Conservation (phyloP, 1,140 invertebrate species). For the Mycetomoellerius zeteki region DNA sequence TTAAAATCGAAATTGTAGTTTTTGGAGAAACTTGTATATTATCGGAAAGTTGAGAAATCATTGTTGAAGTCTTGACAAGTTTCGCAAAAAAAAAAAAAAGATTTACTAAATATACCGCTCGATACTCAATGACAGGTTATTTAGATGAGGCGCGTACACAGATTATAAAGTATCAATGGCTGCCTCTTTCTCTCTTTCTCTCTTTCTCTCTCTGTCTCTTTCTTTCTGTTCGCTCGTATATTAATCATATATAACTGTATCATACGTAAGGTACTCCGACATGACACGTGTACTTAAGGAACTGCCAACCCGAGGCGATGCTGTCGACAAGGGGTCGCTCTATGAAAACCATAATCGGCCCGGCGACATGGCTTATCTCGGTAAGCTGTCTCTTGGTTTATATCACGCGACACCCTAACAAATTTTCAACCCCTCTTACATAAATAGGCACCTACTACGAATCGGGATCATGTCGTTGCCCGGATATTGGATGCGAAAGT, state of each 20-base stretch:
- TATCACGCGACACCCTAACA: constrained; percentile 78
- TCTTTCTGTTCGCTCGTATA: constrained; percentile 10
- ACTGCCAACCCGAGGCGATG: constrained; percentile 46
- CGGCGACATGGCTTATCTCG: constrained; percentile 85
- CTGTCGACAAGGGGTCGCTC: constrained; percentile 68
- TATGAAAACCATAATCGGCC: constrained; percentile 83
- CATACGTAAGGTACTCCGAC: constrained; percentile 24
- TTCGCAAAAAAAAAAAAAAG: background rate
- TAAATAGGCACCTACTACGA: constrained; percentile 44
- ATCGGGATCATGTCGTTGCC: constrained; percentile 23
- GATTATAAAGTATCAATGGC: background rate
- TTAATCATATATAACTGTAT: constrained; percentile 56
- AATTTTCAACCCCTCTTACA: constrained; percentile 77
- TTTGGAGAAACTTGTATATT: background rate
- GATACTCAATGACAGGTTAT: background rate
- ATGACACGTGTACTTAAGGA: constrained; percentile 53
- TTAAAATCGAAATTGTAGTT: background rate
- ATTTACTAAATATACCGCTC: background rate
- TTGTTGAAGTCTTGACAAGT: background rate
- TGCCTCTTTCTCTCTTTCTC: too few relatives aligned
- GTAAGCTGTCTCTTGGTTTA: constrained; percentile 78
- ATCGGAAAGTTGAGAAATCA: background rate
- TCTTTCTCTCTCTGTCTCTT: too few relatives aligned
- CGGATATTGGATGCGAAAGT: background rate
- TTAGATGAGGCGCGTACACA: background rate